Percentiles rank a stretch among this genome's conserved stretches.
phyloP scores from a whole-genome alignment of 2,113 vertebrate species.

The Tachycineta bicolor region DNA sequence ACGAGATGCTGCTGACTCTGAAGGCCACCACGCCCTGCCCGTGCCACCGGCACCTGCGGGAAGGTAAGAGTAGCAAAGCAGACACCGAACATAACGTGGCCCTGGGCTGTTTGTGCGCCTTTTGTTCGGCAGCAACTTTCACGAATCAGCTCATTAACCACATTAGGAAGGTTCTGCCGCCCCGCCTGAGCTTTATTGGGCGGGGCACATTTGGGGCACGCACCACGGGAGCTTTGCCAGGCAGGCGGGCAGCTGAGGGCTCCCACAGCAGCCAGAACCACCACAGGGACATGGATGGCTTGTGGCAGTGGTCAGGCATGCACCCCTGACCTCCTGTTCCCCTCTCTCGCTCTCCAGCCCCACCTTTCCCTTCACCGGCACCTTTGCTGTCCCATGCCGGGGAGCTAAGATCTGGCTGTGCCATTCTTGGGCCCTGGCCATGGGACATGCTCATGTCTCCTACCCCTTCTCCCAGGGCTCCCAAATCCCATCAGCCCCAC shows the following conservation, averaged over 20 bases:
- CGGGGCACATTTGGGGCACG: constrained; percentile 4
- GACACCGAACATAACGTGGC: background rate
- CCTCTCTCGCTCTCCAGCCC: background rate
- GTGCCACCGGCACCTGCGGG: background rate
- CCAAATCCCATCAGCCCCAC: background rate
- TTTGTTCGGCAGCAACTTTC: constrained; percentile 3
- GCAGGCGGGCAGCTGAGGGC: background rate
- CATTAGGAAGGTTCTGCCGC: constrained; percentile 1
- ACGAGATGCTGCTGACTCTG: rapidly evolving
- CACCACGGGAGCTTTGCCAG: background rate
- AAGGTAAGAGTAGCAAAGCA: constrained; percentile 46
- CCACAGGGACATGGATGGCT: rapidly evolving
- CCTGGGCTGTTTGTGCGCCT: constrained; percentile 5
- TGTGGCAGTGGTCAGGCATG: background rate
- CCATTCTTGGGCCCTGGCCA: background rate
- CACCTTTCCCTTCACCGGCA: background rate
- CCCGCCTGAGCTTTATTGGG: background rate
- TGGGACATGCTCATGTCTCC: rapidly evolving
- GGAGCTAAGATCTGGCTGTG: background rate
- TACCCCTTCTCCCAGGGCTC: background rate
- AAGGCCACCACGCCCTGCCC: background rate
- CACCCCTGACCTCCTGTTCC: rapidly evolving
- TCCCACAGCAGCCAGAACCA: background rate
- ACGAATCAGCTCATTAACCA: constrained; percentile 11
- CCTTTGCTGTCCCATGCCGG: background rate